A percentile compares a stretch with the other conserved stretches of the same genome.
Conservation (phyloP, 2,113 vertebrate genomes). For the Pelusios castaneus region DNA sequence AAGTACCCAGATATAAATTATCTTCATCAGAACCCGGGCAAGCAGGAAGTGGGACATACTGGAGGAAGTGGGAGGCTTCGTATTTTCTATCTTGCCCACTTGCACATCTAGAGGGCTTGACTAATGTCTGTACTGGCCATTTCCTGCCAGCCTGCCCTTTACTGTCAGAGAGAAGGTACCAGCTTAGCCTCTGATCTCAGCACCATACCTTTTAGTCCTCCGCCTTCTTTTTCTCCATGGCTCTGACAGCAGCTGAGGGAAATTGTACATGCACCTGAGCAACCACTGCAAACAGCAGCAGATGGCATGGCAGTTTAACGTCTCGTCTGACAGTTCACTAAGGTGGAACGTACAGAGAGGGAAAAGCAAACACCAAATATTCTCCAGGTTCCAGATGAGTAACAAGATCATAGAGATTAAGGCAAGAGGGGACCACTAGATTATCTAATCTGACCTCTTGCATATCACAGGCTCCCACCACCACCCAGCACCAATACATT, state of each 20-base stretch:
- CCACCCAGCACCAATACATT: background rate
- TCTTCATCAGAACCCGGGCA: background rate
- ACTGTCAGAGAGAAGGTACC: rapidly evolving
- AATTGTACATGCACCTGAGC: background rate
- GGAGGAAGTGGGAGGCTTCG: background rate
- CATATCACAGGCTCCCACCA: background rate
- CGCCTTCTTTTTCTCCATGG: background rate
- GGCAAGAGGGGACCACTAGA: background rate
- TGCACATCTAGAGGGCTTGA: background rate
- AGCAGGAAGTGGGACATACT: background rate
- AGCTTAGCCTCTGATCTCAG: background rate
- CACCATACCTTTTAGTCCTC: background rate
- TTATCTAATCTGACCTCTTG: background rate
- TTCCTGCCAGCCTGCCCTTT: rapidly evolving
- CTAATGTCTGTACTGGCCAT: rapidly evolving
- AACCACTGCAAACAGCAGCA: background rate
- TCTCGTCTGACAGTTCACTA: rapidly evolving
- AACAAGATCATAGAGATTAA: background rate
- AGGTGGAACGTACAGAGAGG: background rate
- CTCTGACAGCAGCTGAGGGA: background rate
- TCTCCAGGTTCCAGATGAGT: background rate
- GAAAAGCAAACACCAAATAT: rapidly evolving
- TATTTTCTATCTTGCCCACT: background rate
- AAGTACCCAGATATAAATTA: background rate
- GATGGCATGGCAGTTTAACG: constrained; percentile 11